Conservation (phyloP, 2,113 vertebrate species). For the Oryzias curvinotus region DNA sequence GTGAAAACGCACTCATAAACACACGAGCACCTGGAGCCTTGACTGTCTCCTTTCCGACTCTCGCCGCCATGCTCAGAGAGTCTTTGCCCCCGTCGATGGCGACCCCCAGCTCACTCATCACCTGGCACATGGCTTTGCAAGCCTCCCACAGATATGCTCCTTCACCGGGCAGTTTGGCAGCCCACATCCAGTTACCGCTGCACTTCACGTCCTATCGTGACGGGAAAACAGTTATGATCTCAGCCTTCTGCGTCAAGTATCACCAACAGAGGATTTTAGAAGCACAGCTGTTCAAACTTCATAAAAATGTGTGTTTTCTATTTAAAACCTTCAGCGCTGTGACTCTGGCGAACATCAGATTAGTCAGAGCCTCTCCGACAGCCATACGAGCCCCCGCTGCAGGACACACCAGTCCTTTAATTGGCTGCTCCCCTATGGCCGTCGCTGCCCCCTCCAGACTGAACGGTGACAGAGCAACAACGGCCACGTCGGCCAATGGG, state of each 20-base stretch:
- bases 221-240: neutral
- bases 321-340: slow-evolving; percentile 80
- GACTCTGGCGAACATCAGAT: slow-evolving; percentile 87
- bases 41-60: slow-evolving; percentile 83
- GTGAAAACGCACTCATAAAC: neutral
- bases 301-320: neutral
- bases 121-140: slow-evolving; percentile 86
- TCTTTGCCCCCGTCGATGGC: slow-evolving; percentile 93
- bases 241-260: neutral
- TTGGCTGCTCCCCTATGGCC: slow-evolving; percentile 89
- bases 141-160: slow-evolving; percentile 84
- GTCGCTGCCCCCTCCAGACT: slow-evolving; percentile 85
- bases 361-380: slow-evolving; percentile 89
- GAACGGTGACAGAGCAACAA: slow-evolving; percentile 87
- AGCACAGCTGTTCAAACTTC: neutral
- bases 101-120: slow-evolving; percentile 85
- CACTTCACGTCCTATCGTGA: slow-evolving; percentile 87
- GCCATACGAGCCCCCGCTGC: slow-evolving; percentile 86
- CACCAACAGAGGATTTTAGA: neutral
- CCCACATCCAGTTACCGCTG: slow-evolving; percentile 96
- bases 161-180: slow-evolving; percentile 88
- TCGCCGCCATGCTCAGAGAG: slow-evolving; percentile 92
- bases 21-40: slow-evolving; percentile 84
- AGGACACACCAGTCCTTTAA: slow-evolving; percentile 87
- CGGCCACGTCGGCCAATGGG: slow-evolving; percentile 88